Base-by-base conservation (phyloP, 2,888 invertebrate genomes). In the Pammene aurita region DNA sequence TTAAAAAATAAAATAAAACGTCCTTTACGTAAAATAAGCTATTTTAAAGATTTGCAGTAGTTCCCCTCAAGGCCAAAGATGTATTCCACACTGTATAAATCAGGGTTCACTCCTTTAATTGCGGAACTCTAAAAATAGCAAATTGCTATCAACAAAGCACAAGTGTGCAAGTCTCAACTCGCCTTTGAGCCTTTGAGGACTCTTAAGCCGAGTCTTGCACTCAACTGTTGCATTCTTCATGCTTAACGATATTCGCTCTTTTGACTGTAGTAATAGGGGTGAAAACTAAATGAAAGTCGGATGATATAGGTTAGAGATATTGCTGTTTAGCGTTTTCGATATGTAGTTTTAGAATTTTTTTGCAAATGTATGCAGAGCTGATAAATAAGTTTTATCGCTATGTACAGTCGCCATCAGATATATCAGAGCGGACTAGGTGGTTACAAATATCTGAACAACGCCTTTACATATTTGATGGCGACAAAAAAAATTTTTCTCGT, bases 81-180 rank as follows among this genome's bases (percentile, higher is more conserved):
- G 0, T 42, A 10, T 42, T 7, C 11, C 10, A 42, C 9, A 6
- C 9, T 5, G 7, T 42, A 42, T 1, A 42, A 44, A 26, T 10
- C n/a, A 44, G 2, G 14, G 34, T 60, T 34, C 14, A 35, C 9
- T 38, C 10, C 44, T n/a, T 7, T 46, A 9, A 9, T 35, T 11
- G 16, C 55, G 55, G 55, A 44, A n/a, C 41, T 61, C 38, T 67
- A 55, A 62, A 66, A 57, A 52, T 16, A 46, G 60, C 14, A 55
- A 56, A 56, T 48, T 67, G 61, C 48, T 67, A 55, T 67, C 55
- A 62, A 67, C 67, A 62, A 67, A 67, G 61, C 35, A 67, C 57
- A 66, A 50, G 61, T 55, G 55, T 55, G 46, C 35, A 65, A 48
- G 55, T 62, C 67, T 50, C 11, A 41, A 16, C 35, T 55, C 18